Conservation (phyloP, 2,113 vertebrate species). For the Myrmophylax atrothorax region DNA sequence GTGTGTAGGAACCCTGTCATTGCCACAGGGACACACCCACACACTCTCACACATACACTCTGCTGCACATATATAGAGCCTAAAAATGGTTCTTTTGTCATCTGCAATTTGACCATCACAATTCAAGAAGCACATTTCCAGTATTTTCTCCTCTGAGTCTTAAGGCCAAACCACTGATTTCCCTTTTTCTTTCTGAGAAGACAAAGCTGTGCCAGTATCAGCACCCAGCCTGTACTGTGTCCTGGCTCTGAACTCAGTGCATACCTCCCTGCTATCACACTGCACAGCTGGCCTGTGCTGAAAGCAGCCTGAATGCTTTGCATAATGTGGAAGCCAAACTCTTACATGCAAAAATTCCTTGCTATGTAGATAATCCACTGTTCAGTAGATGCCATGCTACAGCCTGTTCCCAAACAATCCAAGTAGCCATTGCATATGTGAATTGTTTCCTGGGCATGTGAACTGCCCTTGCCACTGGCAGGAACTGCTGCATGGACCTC, state of each 20-base stretch:
- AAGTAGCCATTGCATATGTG: not conserved
- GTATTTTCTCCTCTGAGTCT: not conserved
- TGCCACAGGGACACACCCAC: not conserved
- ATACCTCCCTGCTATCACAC: not conserved
- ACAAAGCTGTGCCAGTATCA: not conserved
- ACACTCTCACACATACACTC: not conserved
- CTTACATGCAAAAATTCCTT: slow-evolving; percentile 1
- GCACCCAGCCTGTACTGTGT: not conserved
- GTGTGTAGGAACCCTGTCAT: not conserved
- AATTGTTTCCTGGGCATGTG: not conserved
- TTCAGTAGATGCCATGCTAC: not conserved
- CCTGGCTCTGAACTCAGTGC: not conserved
- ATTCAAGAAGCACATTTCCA: not conserved
- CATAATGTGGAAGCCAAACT: not conserved
- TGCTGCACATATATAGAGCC: not conserved
- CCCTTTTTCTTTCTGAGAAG: not conserved
- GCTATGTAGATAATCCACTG: slow-evolving; percentile 33
- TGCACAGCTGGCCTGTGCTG: not conserved
- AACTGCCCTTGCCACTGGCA: not conserved
- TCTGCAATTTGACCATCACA: not conserved
- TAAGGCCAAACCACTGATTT: not conserved
- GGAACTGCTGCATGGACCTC: not conserved
- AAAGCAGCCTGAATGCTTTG: not conserved
- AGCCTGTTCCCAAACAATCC: not conserved
- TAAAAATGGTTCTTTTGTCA: not conserved